Conservation (phyloP, 2,888 invertebrate genomes). For the Trilocha varians region DNA sequence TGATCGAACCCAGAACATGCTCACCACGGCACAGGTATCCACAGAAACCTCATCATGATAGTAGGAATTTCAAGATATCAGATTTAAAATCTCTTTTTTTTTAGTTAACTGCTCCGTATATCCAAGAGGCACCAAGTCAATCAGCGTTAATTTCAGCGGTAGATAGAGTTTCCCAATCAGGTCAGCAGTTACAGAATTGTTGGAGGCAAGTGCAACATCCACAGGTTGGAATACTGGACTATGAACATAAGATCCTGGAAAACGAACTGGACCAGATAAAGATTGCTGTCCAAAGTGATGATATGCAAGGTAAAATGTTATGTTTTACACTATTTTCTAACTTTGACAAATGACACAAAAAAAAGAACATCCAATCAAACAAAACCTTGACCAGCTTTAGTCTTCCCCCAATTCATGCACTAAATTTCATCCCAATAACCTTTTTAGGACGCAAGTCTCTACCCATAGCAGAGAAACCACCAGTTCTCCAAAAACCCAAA, state of each 20-base stretch:
- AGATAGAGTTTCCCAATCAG: background rate
- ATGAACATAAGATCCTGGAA: background rate
- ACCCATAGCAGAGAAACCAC: background rate
- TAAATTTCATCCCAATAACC: no score
- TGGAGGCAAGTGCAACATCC: background rate
- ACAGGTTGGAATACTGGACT: background rate
- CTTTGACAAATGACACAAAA: no score
- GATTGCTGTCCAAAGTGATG: constrained; percentile 4
- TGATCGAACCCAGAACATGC: constrained; percentile 25
- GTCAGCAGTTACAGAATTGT: background rate
- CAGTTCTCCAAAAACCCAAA: background rate
- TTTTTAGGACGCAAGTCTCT: background rate
- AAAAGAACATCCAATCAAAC: no score
- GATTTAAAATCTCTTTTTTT: no score
- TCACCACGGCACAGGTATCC: constrained; percentile 24
- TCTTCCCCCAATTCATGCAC: no score
- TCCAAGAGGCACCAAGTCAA: constrained; percentile 5
- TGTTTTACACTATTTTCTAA: no score
- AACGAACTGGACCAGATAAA: constrained; percentile 7
- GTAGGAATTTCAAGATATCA: no score
- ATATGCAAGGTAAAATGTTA: constrained; percentile 2
- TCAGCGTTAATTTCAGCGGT: background rate
- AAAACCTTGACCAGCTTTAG: no score
- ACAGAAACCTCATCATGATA: no score
- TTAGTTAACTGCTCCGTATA: constrained; percentile 3